phyloP scores from a whole-genome alignment of 2,888 invertebrate genomes.

The Ctenicera cuprea region DNA sequence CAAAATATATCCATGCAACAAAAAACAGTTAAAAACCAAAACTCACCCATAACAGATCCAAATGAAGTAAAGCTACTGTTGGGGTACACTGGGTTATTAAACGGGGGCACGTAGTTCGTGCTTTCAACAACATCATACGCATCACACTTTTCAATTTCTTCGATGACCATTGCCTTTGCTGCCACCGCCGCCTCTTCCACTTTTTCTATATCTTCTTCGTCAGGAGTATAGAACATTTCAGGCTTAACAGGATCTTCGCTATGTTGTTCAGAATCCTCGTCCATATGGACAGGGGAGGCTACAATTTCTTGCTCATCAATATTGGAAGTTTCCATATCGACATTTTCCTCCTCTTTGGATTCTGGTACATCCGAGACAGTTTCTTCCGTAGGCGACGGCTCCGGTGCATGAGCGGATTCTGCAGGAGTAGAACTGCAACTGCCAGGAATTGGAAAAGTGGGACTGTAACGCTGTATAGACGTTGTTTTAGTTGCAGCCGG shows the following conservation, averaged over 20 bases:
- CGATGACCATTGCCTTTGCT: constrained; percentile 50
- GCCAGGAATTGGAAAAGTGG: constrained; percentile 67
- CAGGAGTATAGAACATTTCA: constrained; percentile 69
- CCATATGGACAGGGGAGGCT: neutral
- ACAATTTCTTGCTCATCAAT: neutral
- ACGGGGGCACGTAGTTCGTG: constrained; percentile 71
- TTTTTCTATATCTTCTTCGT: constrained; percentile 65
- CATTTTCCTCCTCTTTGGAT: constrained; percentile 42
- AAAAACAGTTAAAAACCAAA: neutral
- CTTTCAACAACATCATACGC: constrained; percentile 60
- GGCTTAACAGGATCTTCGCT: constrained; percentile 46
- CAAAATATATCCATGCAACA: too few species aligned
- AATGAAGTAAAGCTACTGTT: constrained; percentile 69
- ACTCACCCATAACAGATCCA: constrained; percentile 68
- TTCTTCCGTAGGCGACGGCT: constrained; percentile 7
- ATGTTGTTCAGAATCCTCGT: neutral
- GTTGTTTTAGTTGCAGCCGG: constrained; percentile 57
- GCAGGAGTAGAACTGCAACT: constrained; percentile 57
- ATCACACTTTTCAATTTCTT: constrained; percentile 40
- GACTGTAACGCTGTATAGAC: constrained; percentile 62
- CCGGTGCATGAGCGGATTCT: constrained; percentile 8
- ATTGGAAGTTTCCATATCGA: neutral
- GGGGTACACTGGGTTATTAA: constrained; percentile 72
- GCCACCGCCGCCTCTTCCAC: constrained; percentile 49
- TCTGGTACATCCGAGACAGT: constrained; percentile 3